A percentile compares a stretch with the other conserved stretches of the same genome.
Conservation (phyloP, 2,797 vertebrate genomes). For the Coranthus polyacanthus region DNA sequence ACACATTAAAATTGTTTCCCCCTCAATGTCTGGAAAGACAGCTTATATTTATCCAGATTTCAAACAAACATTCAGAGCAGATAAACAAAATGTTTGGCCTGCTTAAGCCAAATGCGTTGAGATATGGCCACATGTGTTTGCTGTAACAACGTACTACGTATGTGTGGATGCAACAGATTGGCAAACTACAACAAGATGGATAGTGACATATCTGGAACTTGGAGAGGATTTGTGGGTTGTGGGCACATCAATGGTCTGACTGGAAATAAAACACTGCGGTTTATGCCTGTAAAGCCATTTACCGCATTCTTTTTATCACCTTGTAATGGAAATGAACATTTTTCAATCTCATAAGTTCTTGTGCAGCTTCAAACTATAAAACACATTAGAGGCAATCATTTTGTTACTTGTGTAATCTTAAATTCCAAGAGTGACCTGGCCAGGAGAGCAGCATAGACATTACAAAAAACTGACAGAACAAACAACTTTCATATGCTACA, state of each 20-base stretch:
- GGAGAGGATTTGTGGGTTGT: slow-evolving; percentile 16
- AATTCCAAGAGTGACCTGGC: too few species aligned
- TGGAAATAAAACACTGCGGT: slow-evolving; percentile 29
- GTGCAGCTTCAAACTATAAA: slow-evolving; percentile 1
- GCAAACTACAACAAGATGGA: slow-evolving; percentile 21
- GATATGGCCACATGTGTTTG: slow-evolving; percentile 1
- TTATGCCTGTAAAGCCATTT: slow-evolving; percentile 21
- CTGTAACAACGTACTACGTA: background rate
- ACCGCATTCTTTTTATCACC: background rate
- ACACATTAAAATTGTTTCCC: slow-evolving; percentile 49
- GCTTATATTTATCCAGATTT: slow-evolving; percentile 62
- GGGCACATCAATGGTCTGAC: slow-evolving; percentile 7
- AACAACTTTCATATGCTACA: too few species aligned
- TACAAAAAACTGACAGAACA: too few species aligned
- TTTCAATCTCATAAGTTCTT: slow-evolving; percentile 9
- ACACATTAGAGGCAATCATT: slow-evolving; percentile 4
- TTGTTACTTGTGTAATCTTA: slow-evolving; percentile 2
- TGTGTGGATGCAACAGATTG: slow-evolving; percentile 12
- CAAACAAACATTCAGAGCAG: slow-evolving; percentile 61
- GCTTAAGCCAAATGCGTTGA: slow-evolving; percentile 2
- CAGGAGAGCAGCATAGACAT: too few species aligned
- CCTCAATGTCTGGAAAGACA: slow-evolving; percentile 24
- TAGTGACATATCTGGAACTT: slow-evolving; percentile 7
- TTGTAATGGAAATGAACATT: slow-evolving; percentile 16
- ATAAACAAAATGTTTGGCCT: slow-evolving; percentile 61